Evolutionary conservation across 2,888 invertebrate species (phyloP).

Genomic region (Lepidocyrtoides sp.): DNA sequence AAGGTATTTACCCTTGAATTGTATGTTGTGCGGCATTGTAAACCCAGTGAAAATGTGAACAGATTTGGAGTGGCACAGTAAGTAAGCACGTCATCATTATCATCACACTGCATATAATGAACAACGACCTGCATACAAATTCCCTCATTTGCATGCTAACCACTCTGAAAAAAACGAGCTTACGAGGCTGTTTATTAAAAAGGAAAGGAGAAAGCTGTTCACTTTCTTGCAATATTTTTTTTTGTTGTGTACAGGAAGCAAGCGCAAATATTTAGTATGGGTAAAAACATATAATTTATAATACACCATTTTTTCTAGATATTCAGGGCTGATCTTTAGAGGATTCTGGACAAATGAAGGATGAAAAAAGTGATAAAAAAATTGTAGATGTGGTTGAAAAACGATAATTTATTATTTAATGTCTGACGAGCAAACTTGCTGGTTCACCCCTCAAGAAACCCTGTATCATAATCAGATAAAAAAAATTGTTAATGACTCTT

Average conservation of each 20-base stretch:
- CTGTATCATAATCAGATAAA: neutral
- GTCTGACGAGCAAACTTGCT: constrained; percentile 3
- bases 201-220: constrained; percentile 25
- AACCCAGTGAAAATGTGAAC: constrained; percentile 2
- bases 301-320: too few relatives aligned
- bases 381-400: neutral
- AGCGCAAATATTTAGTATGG: constrained; percentile 9
- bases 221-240: neutral
- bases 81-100: constrained; percentile 46
- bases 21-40: neutral
- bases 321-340: neutral
- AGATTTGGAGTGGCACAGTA: constrained; percentile 30
- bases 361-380: neutral
- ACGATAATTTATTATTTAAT: constrained; percentile 20
- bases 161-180: constrained; percentile 6
- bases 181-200: constrained; percentile 12
- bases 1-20: neutral
- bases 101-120: constrained; percentile 22
- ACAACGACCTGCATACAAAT: constrained; percentile 66
- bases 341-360: neutral
- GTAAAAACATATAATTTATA: neutral
- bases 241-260: constrained; percentile 12
- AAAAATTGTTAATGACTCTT: constrained; percentile 12
- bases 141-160: constrained; percentile 60
- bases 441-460: neutral